A percentile compares a stretch with the other conserved stretches of the same genome.
Evolutionary conservation across 1,140 invertebrate species (phyloP).

Genomic region (Drosophila virilis): DNA sequence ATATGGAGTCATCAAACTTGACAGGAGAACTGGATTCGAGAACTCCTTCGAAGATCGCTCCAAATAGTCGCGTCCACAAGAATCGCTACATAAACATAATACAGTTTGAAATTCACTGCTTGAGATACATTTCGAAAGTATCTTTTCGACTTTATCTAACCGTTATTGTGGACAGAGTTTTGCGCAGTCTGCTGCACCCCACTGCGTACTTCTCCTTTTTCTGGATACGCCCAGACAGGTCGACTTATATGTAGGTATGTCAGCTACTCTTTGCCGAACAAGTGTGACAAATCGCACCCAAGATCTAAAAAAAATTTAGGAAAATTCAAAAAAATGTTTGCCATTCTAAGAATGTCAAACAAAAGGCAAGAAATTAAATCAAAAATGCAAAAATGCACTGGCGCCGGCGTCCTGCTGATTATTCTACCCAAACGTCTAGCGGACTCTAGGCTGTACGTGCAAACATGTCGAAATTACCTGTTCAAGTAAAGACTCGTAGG

Average conservation of each 20-base stretch:
- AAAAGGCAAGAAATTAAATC: constrained; percentile 49
- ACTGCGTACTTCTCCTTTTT: too few species aligned
- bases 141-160: too few species aligned
- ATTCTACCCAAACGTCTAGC: constrained; percentile 49
- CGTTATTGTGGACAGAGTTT: too few species aligned
- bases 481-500: constrained; percentile 21
- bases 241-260: constrained; percentile 31
- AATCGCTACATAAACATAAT: too few species aligned
- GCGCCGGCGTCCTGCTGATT: constrained; percentile 73
- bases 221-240: constrained; percentile 14
- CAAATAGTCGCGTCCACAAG: too few species aligned
- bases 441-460: constrained; percentile 24
- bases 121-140: too few species aligned
- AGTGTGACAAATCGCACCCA: constrained; percentile 75
- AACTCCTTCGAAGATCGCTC: too few species aligned
- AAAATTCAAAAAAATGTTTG: constrained; percentile 19
- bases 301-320: constrained; percentile 33
- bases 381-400: constrained; percentile 51
- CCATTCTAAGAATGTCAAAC: constrained; percentile 60
- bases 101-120: too few species aligned
- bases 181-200: too few species aligned
- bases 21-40: too few species aligned
- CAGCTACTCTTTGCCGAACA: constrained; percentile 41
- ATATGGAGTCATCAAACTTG: too few species aligned
- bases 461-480: constrained; percentile 62